A percentile compares a stretch with the other conserved stretches of the same genome.
These are phyloP conservation scores for Oreohelix idahoensis DNA, from an alignment of 1,140 invertebrate genomes.

Conservation along the genomic window DNA sequence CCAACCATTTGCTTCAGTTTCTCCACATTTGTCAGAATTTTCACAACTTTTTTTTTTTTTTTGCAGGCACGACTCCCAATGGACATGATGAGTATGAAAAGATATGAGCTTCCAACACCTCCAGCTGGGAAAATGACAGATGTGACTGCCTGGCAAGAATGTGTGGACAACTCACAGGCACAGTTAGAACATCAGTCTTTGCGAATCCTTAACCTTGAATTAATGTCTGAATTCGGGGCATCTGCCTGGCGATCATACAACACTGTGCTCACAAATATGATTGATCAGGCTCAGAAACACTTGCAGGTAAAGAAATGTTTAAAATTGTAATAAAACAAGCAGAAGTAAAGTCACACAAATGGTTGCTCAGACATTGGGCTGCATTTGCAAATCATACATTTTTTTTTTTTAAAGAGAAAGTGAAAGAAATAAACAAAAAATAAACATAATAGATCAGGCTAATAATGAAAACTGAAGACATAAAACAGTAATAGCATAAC, in stretches of 20 bases:
- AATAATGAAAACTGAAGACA: too few species aligned
- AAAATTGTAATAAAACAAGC: too few species aligned
- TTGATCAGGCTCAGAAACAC: slow-evolving; percentile 83
- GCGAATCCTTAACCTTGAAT: slow-evolving; percentile 91
- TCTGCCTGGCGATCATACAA: slow-evolving; percentile 94
- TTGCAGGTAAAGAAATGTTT: slow-evolving; percentile 73
- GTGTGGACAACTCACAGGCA: slow-evolving; percentile 95
- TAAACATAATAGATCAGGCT: too few species aligned
- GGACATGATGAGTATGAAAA: slow-evolving; percentile 97
- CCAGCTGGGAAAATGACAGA: slow-evolving; percentile 93
- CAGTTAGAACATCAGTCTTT: slow-evolving; percentile 96
- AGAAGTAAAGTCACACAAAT: too few species aligned
- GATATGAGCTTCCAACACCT: slow-evolving; percentile 95
- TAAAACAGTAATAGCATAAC: too few species aligned
- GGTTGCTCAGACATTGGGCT: too few species aligned
- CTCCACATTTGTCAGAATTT: too few species aligned
- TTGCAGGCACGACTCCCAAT: slow-evolving; percentile 91
- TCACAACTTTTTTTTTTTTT: neutral
- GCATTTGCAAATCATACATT: too few species aligned
- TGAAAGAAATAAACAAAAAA: too few species aligned
- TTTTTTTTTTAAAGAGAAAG: too few species aligned
- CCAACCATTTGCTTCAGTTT: too few species aligned
- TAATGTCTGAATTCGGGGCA: slow-evolving; percentile 93
- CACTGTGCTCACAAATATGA: slow-evolving; percentile 83
- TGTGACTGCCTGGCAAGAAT: slow-evolving; percentile 91